phyloP scores from a whole-genome alignment of 1,140 invertebrate species.

The Theocolax elegans region DNA sequence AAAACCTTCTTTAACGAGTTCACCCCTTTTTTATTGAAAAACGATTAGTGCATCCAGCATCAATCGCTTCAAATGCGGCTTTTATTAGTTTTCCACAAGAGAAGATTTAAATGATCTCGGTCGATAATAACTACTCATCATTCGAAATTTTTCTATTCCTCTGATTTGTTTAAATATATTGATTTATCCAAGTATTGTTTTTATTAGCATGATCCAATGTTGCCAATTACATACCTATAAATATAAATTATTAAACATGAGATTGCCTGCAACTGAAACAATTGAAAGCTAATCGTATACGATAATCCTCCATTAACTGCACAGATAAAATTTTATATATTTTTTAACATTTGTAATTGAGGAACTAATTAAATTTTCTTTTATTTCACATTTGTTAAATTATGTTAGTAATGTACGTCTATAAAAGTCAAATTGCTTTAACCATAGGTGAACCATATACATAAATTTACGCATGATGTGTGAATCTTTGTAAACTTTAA shows the following conservation, averaged over 20 bases:
- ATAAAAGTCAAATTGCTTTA: too few relatives aligned
- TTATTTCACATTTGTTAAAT: too few relatives aligned
- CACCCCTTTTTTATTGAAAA: slow-evolving; percentile 14
- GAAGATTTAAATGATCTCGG: background rate
- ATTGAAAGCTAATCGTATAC: too few relatives aligned
- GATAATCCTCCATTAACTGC: too few relatives aligned
- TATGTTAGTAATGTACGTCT: too few relatives aligned
- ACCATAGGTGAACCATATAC: too few relatives aligned
- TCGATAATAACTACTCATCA: slow-evolving; percentile 8
- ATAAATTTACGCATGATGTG: background rate
- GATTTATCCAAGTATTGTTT: too few relatives aligned
- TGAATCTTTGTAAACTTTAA: background rate
- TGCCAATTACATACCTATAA: background rate
- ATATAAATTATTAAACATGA: background rate
- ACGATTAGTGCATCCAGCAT: background rate
- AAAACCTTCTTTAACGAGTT: background rate
- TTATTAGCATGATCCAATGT: too few relatives aligned
- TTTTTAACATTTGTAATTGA: too few relatives aligned
- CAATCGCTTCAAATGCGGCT: background rate
- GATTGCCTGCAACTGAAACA: background rate
- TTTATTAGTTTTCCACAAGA: slow-evolving; percentile 29
- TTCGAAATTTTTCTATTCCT: background rate
- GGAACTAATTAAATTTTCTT: too few relatives aligned
- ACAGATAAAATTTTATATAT: too few relatives aligned
- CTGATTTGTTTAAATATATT: background rate